These are phyloP conservation scores for Crematogaster levior DNA, from an alignment of 2,888 invertebrate genomes.

Conservation along the genomic window DNA sequence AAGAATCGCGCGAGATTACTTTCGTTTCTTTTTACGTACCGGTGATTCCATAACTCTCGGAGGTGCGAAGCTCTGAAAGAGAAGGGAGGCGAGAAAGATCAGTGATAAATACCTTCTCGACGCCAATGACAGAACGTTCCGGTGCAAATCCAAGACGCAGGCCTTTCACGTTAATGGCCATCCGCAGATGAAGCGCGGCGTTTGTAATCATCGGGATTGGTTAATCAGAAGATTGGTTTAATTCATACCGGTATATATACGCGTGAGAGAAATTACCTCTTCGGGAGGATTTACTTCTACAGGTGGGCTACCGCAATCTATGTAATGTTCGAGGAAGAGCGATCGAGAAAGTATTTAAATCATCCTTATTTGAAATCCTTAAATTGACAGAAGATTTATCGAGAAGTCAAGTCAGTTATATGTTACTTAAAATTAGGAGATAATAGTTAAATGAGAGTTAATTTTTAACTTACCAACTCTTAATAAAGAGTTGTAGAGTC, in stretches of 20 bases:
- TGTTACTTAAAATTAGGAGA: slow-evolving; percentile 2
- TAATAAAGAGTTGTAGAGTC: background rate
- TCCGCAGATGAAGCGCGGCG: slow-evolving; percentile 8
- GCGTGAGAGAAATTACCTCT: background rate
- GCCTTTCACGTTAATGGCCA: slow-evolving; percentile 45
- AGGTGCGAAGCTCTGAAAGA: background rate
- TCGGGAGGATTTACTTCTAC: background rate
- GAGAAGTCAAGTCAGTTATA: background rate
- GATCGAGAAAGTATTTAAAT: background rate
- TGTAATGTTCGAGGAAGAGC: background rate
- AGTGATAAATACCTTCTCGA: slow-evolving; percentile 78
- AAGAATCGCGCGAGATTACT: slow-evolving; percentile 45
- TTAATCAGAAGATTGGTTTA: slow-evolving; percentile 48
- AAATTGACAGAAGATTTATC: background rate
- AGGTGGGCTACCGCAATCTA: background rate
- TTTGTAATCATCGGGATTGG: slow-evolving; percentile 36
- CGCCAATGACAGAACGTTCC: slow-evolving; percentile 76
- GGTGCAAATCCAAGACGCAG: slow-evolving; percentile 65
- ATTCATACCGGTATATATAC: slow-evolving; percentile 18
- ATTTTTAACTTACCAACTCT: background rate
- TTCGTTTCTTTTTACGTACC: slow-evolving; percentile 37
- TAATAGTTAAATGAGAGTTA: background rate
- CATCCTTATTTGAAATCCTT: background rate
- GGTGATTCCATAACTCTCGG: slow-evolving; percentile 24
- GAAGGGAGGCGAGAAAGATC: slow-evolving; percentile 36